These are phyloP conservation scores for Drosophila asahinai DNA, from an alignment of 1,140 invertebrate genomes.

Conservation along the genomic window DNA sequence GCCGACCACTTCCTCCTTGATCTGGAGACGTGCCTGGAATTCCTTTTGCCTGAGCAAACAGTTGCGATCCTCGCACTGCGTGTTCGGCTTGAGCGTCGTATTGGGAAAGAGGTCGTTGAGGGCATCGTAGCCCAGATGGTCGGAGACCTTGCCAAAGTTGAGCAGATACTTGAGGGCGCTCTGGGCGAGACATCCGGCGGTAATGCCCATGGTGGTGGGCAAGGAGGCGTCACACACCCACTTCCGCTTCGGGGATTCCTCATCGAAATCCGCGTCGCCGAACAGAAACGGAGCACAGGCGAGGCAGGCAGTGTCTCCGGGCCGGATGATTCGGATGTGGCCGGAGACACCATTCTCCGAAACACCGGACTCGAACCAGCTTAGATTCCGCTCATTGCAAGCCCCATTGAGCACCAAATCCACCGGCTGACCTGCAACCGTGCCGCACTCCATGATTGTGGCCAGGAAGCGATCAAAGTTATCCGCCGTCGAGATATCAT, in stretches of 20 bases:
- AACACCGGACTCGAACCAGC: conserved; percentile 99
- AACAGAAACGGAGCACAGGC: conserved; percentile 98
- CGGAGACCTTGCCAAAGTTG: conserved; percentile 94
- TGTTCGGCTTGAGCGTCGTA: conserved; percentile 97
- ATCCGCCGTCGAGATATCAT: conserved; percentile 98
- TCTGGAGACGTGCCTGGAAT: conserved; percentile 86
- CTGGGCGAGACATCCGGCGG: conserved; percentile 98
- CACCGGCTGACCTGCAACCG: conserved; percentile 89
- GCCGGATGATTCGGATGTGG: conserved; percentile 98
- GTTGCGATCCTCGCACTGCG: conserved; percentile 93
- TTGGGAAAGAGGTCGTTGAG: conserved; percentile 98
- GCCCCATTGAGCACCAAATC: conserved; percentile 98
- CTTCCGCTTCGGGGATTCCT: conserved; percentile 97
- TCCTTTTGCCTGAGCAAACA: conserved; percentile 92
- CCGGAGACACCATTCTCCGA: conserved; percentile 99
- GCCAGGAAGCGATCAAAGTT: conserved; percentile 97
- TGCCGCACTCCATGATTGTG: conserved; percentile 90
- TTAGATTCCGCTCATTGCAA: conserved; percentile 97
- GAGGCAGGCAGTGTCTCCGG: conserved; percentile 99
- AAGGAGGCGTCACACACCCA: conserved; percentile 99
- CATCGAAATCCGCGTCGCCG: conserved; percentile 98
- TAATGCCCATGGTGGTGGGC: conserved; percentile 99
- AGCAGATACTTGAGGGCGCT: conserved; percentile 99
- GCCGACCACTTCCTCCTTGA: no score
- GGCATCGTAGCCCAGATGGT: conserved; percentile 99